Conservation (phyloP, 2,888 invertebrate species). For the Drosophila anceps region DNA sequence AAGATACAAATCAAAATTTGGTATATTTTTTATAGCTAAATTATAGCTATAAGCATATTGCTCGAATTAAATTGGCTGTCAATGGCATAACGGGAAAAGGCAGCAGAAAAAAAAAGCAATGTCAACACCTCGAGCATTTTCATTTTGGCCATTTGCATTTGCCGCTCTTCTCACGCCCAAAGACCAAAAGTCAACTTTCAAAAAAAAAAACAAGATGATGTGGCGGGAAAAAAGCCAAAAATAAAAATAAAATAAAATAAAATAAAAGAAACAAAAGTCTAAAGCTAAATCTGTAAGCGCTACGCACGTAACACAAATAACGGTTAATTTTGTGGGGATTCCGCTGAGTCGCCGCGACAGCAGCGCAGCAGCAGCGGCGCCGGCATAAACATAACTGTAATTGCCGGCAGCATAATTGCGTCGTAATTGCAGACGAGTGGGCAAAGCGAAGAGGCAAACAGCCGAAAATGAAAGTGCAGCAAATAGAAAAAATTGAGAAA, state of each 20-base stretch:
- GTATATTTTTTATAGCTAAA: not conserved
- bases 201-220: conserved; percentile 21
- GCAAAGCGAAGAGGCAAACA: conserved; percentile 20
- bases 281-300: conserved; percentile 47
- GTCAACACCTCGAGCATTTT: conserved; percentile 23
- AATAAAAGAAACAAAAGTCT: conserved; percentile 2
- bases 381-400: conserved; percentile 71
- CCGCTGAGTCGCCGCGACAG: conserved; percentile 31
- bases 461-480: conserved; percentile 78
- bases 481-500: conserved; percentile 40
- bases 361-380: conserved; percentile 9
- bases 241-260: conserved; percentile 17
- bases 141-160: conserved; percentile 52
- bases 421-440: conserved; percentile 66
- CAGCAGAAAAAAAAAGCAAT: not conserved
- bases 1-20: not conserved
- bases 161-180: conserved; percentile 46
- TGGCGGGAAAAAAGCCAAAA: conserved; percentile 8
- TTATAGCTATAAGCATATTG: not conserved
- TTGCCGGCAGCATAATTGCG: conserved; percentile 69
- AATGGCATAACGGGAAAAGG: conserved; percentile 24
- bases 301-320: conserved; percentile 75
- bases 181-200: conserved; percentile 56
- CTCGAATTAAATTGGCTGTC: not conserved
- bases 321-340: conserved; percentile 61